A percentile compares a stretch with the other conserved stretches of the same genome.
These are phyloP conservation scores for Zosterops lateralis DNA, from an alignment of 2,113 vertebrate species.

Conservation along the genomic window DNA sequence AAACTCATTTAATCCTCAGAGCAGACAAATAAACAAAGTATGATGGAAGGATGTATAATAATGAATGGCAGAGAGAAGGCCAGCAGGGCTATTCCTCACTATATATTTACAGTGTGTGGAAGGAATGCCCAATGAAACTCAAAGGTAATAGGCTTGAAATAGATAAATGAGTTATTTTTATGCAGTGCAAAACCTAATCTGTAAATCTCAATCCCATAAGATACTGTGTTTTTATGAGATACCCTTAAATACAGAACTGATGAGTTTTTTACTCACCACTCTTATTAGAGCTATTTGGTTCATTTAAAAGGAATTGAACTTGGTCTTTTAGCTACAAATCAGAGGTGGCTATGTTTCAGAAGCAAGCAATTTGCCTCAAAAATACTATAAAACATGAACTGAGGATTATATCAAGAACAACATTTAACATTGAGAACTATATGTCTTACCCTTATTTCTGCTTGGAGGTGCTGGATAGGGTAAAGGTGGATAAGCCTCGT, in stretches of 20 bases:
- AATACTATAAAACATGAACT: background rate
- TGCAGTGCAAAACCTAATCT: background rate
- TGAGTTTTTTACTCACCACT: background rate
- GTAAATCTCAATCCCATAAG: background rate
- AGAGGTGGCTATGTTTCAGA: background rate
- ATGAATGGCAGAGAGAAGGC: background rate
- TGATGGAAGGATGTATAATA: background rate
- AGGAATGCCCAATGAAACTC: background rate
- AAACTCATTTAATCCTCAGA: conserved; percentile 1
- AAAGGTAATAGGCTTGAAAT: background rate
- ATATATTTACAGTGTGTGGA: background rate
- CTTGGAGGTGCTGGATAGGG: background rate
- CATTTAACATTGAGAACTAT: background rate
- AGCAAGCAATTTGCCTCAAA: background rate
- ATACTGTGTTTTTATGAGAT: background rate
- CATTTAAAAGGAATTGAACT: too few relatives aligned
- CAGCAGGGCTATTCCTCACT: background rate
- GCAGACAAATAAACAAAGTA: background rate
- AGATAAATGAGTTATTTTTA: background rate
- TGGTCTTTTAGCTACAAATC: too few relatives aligned
- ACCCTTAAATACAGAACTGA: background rate
- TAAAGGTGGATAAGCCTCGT: background rate
- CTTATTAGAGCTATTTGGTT: too few relatives aligned
- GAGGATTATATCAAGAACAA: background rate
- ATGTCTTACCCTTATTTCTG: background rate